Base-by-base conservation (phyloP, 2,113 vertebrate species). In the Poeciliopsis retropinna region DNA sequence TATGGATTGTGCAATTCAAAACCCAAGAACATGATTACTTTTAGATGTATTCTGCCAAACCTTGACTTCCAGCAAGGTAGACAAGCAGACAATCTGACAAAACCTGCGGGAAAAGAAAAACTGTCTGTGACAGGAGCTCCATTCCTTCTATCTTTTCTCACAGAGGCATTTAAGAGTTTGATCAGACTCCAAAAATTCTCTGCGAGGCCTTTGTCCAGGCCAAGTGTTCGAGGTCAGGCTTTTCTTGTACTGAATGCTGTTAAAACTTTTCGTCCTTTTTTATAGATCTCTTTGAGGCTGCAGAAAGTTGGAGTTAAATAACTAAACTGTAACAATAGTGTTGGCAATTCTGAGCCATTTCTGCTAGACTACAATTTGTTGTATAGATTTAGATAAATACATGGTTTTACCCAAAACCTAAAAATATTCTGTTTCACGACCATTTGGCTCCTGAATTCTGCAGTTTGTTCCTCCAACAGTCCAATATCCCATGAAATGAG, bases 31-130 rank as follows among this genome's bases (percentile, higher is more conserved):
- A 27, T 61, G 66, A 44, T 44, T 41, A 17, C 34, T 34, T 60
- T 47, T 77, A 29, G 64, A 47, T 47, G 47, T 70, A 74, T 30
- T 62, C 74, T 80, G 78, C 80, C 80, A 85, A n/a, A 78, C 25
- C 51, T 51, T 51, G 61, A 63, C 68, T 12, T 72, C 67, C 68
- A 64, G 65, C 19, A 69, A 75, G 70, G 57, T 9, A 75, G 79
- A 79, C 4, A 22, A 78, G 78, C 13, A 51, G 63, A 80, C 74
- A 70, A 54, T 47, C 34, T 79, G 76, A 82, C 76, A 78, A 70
- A 71, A 57, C 31, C 64, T 30, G 57, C 60, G 70, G 72, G 63
- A 60, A 57, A 67, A 63, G 70, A 29, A 70, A 60, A 12, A 44
- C 64, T 47, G 44, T 47, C 68, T 64, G 60, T 72, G 70, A 82